Evolutionary conservation across 2,888 invertebrate species (phyloP).

Genomic region (Ptychoptera albimana): DNA sequence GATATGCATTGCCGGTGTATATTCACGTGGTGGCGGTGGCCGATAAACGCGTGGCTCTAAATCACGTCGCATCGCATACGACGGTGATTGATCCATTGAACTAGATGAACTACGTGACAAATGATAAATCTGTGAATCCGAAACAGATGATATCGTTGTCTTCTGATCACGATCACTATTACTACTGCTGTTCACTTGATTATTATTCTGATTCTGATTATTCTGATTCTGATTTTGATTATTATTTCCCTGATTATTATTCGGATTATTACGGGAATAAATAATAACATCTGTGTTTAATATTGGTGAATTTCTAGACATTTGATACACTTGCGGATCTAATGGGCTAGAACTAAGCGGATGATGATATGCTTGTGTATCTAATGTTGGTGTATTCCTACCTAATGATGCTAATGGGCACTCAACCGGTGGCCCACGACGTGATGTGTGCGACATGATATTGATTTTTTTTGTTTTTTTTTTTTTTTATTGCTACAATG

Average conservation of each 20-base stretch:
- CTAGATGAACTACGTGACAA: constrained; percentile 22
- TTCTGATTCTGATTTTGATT: not conserved
- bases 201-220: not conserved
- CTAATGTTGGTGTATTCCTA: constrained; percentile 30
- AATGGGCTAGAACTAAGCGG: constrained; percentile 31
- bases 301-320: constrained; percentile 30
- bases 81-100: constrained; percentile 18
- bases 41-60: constrained; percentile 3
- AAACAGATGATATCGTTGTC: constrained; percentile 9
- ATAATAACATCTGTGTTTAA: constrained; percentile 17
- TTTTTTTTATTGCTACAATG: too few species aligned
- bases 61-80: constrained; percentile 8
- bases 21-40: constrained; percentile 18
- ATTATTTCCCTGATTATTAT: constrained; percentile 4
- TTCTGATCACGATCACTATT: constrained; percentile 10
- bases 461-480: not conserved
- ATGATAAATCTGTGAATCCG: constrained; percentile 17
- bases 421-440: constrained; percentile 33
- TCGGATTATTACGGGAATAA: not conserved
- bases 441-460: constrained; percentile 27
- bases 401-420: constrained; percentile 45
- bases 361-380: constrained; percentile 28
- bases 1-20: constrained; percentile 17
- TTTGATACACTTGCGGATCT: constrained; percentile 32
- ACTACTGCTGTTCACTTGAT: constrained; percentile 5